phyloP scores from a whole-genome alignment of 2,888 invertebrate genomes.

The Muscina levida region DNA sequence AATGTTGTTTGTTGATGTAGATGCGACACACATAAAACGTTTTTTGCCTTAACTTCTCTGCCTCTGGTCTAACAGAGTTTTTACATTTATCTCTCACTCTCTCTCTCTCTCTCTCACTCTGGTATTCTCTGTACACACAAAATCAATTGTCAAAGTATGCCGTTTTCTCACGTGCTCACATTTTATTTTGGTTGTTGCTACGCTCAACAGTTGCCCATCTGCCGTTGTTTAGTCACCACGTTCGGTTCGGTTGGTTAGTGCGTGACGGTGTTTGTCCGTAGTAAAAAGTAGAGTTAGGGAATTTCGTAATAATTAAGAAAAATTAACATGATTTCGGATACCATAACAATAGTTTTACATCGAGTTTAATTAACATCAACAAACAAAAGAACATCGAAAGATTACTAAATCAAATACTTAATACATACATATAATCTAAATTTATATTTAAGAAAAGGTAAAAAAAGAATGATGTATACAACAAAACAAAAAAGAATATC shows the following conservation, averaged over 20 bases:
- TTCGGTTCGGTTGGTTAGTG: background rate
- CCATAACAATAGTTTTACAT: background rate
- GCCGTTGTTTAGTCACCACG: constrained; percentile 1
- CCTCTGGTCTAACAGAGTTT: too few species aligned
- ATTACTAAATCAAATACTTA: too few species aligned
- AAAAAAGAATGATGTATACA: background rate
- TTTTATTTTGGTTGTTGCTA: background rate
- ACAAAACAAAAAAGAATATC: background rate
- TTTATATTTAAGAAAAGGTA: constrained; percentile 21
- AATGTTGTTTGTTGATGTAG: too few species aligned
- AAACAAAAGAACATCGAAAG: too few species aligned
- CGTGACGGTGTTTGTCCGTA: background rate
- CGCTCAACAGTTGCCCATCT: constrained; percentile 2
- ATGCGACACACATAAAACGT: too few species aligned
- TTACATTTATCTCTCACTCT: too few species aligned
- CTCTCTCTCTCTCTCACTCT: too few species aligned
- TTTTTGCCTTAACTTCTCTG: too few species aligned
- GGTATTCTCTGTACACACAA: too few species aligned
- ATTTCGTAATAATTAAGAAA: constrained; percentile 2
- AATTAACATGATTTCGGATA: constrained; percentile 1
- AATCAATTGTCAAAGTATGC: background rate
- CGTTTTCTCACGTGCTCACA: background rate
- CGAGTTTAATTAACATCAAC: too few species aligned
- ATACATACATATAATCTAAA: too few species aligned
- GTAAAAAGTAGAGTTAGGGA: background rate